Base-by-base conservation (phyloP, 2,888 invertebrate genomes). In the Agonopterix subpropinquella region DNA sequence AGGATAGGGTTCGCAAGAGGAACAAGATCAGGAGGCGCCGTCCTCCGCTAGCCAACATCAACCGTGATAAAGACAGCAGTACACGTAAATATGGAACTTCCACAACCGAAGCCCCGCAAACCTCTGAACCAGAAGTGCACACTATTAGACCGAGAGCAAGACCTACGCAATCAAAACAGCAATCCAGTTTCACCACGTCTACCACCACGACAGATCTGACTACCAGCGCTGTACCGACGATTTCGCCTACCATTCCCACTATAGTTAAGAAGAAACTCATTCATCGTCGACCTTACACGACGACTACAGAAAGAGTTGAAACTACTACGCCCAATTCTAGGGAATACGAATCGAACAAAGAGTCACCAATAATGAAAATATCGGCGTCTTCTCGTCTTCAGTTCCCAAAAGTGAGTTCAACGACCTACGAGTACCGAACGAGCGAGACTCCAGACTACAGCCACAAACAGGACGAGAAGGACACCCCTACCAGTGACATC, bases 311-410 rank as follows among this genome's bases (percentile, higher is more conserved):
- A 41, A 73, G 65, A 70, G 56, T 64, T 37, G 86, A 87, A 63
- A 80, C 78, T 2, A 87, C 87, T 3, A 81, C 84, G n/a, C 61
- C 68, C 43, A 56, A 67, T 10, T 59, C 54, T 11, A 72, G 58
- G 48, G 73, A 75, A 53, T 73, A 76, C 41, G 81, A 82, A 37
- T 49, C 61, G 1, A 76, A 64, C 48, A 81, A 80, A 55, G 88
- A 89, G 55, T 87, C 89, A 1, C 79, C 83, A 13, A 89, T 89
- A 47, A 89, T 89, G 89, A 89, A 89, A 70, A 89, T 89, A 54
- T 76, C 85, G n/a, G 80, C 69, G 37, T 49, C 52, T 39, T 49
- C 61, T 49, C 77, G 85, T 28, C 78, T 76, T 10, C 71, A 77
- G 47, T 67, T 67, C 47, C 60, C 77, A 1, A 82, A 75, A 57